These are phyloP conservation scores for Bombus picipes DNA, from an alignment of 1,140 invertebrate genomes.

Conservation along the genomic window DNA sequence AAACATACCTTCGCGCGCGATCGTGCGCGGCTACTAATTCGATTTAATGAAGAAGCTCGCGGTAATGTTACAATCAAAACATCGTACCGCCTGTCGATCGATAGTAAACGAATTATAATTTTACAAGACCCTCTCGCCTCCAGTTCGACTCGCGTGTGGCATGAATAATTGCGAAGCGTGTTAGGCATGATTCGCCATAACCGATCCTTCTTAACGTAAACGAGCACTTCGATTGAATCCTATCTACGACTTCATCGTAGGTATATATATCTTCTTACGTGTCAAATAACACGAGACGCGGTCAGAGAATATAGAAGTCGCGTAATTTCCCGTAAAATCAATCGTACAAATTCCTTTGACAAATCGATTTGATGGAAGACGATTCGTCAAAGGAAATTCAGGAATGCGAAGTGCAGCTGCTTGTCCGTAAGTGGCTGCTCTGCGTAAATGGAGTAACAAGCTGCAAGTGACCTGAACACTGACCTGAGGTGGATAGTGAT, in stretches of 20 bases:
- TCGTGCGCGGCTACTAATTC: not conserved
- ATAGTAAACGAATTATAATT: slow-evolving; percentile 29
- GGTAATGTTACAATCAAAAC: slow-evolving; percentile 22
- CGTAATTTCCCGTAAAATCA: not conserved
- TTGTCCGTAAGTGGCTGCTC: not conserved
- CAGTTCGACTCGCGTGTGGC: not conserved
- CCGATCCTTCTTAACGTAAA: not conserved
- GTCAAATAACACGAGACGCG: not conserved
- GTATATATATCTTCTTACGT: not conserved
- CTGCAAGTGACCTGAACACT: slow-evolving; percentile 62
- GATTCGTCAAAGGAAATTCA: slow-evolving; percentile 11
- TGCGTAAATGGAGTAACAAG: slow-evolving; percentile 57
- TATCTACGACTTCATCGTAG: not conserved
- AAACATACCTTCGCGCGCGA: not conserved
- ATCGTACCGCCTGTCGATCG: slow-evolving; percentile 1
- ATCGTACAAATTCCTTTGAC: not conserved
- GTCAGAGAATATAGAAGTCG: not conserved
- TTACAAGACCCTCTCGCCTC: not conserved
- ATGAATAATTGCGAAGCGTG: not conserved
- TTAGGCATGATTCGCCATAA: not conserved
- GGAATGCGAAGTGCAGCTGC: not conserved
- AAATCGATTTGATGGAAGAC: not conserved
- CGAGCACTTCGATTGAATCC: not conserved
- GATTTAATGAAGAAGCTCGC: slow-evolving; percentile 28
- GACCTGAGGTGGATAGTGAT: slow-evolving; percentile 92